phyloP scores from a whole-genome alignment of 2,888 invertebrate species.

The Synergus japonicus region DNA sequence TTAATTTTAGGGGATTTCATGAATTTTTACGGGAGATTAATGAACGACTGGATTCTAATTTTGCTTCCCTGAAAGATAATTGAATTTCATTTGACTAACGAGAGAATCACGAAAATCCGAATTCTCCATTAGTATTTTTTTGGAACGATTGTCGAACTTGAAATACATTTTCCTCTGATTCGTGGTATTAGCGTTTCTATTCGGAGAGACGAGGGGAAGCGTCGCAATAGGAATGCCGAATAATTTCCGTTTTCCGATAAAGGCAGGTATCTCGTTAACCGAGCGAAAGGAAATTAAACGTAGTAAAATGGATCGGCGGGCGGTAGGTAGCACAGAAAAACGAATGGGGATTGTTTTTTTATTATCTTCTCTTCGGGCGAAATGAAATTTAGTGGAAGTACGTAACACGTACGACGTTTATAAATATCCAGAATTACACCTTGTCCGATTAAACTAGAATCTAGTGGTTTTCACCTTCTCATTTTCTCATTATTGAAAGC shows the following conservation, averaged over 20 bases:
- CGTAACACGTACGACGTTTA: constrained; percentile 14
- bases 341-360: constrained; percentile 35
- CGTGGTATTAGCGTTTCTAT: constrained; percentile 38
- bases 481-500: not conserved
- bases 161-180: constrained; percentile 35
- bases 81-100: constrained; percentile 15
- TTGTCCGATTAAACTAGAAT: not conserved
- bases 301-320: constrained; percentile 43
- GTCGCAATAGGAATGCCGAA: constrained; percentile 44
- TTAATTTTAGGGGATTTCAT: too few species aligned
- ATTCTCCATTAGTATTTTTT: constrained; percentile 28
- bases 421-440: constrained; percentile 8
- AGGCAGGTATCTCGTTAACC: constrained; percentile 49
- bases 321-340: constrained; percentile 38
- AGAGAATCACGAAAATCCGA: constrained; percentile 1
- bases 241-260: constrained; percentile 47
- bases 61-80: not conserved
- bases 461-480: not conserved
- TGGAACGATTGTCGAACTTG: constrained; percentile 33
- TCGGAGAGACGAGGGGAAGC: constrained; percentile 37
- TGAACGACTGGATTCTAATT: not conserved
- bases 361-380: constrained; percentile 27
- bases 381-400: constrained; percentile 35
- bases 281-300: constrained; percentile 48
- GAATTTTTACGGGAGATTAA: too few species aligned